Conservation (phyloP, 2,888 invertebrate species). For the Drosophila mayaguana region DNA sequence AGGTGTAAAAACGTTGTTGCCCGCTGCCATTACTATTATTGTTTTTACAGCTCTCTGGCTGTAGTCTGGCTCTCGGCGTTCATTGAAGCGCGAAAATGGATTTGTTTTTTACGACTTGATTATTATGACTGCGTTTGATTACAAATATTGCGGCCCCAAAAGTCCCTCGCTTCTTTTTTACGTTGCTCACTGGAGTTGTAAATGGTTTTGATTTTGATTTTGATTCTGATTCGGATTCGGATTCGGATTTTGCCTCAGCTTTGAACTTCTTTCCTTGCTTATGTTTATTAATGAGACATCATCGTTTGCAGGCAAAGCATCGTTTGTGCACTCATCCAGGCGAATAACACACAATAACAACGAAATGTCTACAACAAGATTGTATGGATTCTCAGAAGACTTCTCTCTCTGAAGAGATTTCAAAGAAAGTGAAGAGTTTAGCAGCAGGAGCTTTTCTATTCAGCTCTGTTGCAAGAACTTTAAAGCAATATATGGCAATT, state of each 20-base stretch:
- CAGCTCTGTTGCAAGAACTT: not conserved
- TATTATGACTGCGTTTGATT: slow-evolving; percentile 83
- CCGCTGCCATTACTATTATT: slow-evolving; percentile 74
- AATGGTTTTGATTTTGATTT: slow-evolving; percentile 63
- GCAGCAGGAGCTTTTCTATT: not conserved
- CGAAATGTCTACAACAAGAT: not conserved
- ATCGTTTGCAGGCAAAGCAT: slow-evolving; percentile 48
- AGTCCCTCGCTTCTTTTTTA: slow-evolving; percentile 20
- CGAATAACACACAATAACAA: not conserved
- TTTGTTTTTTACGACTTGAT: slow-evolving; percentile 83
- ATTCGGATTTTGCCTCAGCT: not conserved
- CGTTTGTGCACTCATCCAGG: slow-evolving; percentile 4
- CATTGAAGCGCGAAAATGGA: slow-evolving; percentile 81
- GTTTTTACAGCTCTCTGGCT: slow-evolving; percentile 56
- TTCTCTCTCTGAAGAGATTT: not conserved
- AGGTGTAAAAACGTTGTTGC: slow-evolving; percentile 73
- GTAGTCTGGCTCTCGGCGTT: slow-evolving; percentile 54
- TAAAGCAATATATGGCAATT: too few relatives aligned
- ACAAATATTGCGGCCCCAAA: slow-evolving; percentile 71
- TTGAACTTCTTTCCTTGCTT: slow-evolving; percentile 54
- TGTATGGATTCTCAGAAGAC: not conserved
- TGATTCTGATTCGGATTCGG: slow-evolving; percentile 5
- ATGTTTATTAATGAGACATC: slow-evolving; percentile 76
- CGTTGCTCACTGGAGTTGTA: slow-evolving; percentile 60
- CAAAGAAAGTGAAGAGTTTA: not conserved